Conservation (phyloP, 2,113 vertebrate species). For the Notarius lentiginosus region DNA sequence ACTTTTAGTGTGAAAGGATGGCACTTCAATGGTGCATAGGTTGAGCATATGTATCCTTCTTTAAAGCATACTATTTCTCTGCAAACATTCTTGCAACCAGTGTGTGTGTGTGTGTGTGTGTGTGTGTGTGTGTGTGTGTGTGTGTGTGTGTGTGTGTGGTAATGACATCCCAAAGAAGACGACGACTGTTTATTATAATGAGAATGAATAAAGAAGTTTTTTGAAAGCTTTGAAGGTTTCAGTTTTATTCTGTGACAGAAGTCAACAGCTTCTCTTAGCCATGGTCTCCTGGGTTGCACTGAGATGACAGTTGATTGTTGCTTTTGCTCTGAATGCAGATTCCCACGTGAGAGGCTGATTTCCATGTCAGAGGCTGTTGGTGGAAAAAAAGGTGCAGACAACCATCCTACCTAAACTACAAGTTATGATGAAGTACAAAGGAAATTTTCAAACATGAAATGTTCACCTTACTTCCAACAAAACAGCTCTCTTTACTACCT, state of each 20-base stretch:
- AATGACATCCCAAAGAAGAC: background rate
- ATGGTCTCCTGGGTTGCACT: conserved; percentile 12
- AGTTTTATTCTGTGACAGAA: background rate
- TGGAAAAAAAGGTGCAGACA: background rate
- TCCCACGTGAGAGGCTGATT: background rate
- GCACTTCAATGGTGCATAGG: background rate
- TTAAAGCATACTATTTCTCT: background rate
- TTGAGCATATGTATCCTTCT: background rate
- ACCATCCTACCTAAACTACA: background rate
- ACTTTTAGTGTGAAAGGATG: background rate
- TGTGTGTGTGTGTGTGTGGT: background rate
- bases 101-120: background rate
- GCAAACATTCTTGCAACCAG: conserved; percentile 6
- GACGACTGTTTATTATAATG: background rate
- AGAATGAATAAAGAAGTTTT: background rate
- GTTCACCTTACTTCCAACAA: background rate
- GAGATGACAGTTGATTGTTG: conserved; percentile 4
- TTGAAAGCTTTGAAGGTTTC: background rate
- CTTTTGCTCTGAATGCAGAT: background rate
- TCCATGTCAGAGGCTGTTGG: conserved; percentile 5
- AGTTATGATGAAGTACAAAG: background rate
- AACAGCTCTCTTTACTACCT: background rate
- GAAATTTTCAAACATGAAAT: background rate
- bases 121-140: background rate
- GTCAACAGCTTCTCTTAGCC: background rate